These are phyloP conservation scores for Larimichthys polyactis DNA, from an alignment of 2,113 vertebrate species.

Conservation along the genomic window DNA sequence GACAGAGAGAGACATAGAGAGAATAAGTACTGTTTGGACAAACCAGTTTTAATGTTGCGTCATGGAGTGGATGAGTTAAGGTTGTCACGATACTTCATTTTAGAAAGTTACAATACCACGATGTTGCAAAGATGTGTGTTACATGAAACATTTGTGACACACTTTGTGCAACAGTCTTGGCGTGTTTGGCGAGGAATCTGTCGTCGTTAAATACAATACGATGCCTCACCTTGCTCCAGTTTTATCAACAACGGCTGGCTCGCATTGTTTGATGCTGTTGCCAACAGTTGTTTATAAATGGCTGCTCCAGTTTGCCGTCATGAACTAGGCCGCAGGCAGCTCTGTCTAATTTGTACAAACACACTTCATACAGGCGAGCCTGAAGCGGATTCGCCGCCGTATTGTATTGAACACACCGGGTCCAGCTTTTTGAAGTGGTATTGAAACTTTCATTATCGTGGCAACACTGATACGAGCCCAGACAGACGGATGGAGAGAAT, in stretches of 20 bases:
- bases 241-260: constrained; percentile 7
- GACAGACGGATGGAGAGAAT: constrained; percentile 35
- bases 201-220: not conserved
- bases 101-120: constrained; percentile 22
- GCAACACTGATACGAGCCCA: constrained; percentile 35
- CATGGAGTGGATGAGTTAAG: constrained; percentile 6
- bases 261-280: constrained; percentile 11
- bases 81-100: constrained; percentile 35
- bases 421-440: not conserved
- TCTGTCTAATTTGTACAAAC: not conserved
- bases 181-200: not conserved
- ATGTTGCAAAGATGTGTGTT: not conserved
- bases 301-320: constrained; percentile 1
- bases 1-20: not conserved
- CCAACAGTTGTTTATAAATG: constrained; percentile 22
- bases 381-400: not conserved
- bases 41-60: not conserved
- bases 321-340: constrained; percentile 2
- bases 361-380: not conserved
- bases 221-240: not conserved
- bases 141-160: not conserved
- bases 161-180: not conserved
- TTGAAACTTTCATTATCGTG: constrained; percentile 23
- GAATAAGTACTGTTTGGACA: not conserved
- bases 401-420: not conserved